A percentile compares a stretch with the other conserved stretches of the same genome.
These are phyloP conservation scores for Pangasius mekongensis DNA, from an alignment of 2,797 vertebrate genomes.

Conservation along the genomic window DNA sequence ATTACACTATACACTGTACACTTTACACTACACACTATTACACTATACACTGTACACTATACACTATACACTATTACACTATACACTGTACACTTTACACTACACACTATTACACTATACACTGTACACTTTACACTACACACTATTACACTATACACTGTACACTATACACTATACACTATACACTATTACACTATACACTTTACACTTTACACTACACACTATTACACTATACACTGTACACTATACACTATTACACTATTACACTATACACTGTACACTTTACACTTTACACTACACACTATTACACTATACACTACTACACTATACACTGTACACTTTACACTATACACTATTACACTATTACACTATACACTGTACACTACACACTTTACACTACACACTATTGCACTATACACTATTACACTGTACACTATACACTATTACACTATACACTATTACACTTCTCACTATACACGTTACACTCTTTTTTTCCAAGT, in stretches of 20 bases:
- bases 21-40: background rate
- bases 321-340: no score
- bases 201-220: background rate
- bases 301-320: no score
- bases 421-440: no score
- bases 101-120: background rate
- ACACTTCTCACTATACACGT: background rate
- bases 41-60: background rate
- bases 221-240: no score
- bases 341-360: no score
- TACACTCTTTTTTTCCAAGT: background rate
- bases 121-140: background rate
- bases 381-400: background rate
- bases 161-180: background rate
- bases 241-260: background rate
- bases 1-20: background rate
- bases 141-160: background rate
- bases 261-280: background rate
- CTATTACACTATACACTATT: background rate
- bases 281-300: no score
- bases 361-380: no score
- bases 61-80: background rate
- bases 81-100: background rate
- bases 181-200: background rate
- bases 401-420: no score